Evolutionary conservation across 2,888 invertebrate genomes (phyloP).

Genomic region (Drosophila siamana): DNA sequence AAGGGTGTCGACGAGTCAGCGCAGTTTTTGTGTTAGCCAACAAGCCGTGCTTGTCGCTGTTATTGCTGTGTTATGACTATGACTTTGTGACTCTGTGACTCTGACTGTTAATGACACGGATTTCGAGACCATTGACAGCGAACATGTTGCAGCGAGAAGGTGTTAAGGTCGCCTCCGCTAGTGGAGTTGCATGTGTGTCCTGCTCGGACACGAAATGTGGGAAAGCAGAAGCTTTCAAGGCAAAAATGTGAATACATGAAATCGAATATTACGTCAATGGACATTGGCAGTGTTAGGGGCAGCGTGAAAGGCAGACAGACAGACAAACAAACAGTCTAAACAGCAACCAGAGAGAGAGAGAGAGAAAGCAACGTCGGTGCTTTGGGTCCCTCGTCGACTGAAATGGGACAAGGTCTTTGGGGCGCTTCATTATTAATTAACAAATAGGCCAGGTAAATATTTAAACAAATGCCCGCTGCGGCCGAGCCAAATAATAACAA

Average conservation of each 20-base stretch:
- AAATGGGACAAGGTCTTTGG: conserved; percentile 38
- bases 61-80: conserved; percentile 9
- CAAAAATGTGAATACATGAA: conserved; percentile 60
- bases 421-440: conserved; percentile 64
- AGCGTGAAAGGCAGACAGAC: too few species aligned
- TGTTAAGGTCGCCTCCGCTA: conserved; percentile 32
- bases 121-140: conserved; percentile 12
- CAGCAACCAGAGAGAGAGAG: too few species aligned
- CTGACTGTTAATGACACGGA: conserved; percentile 36
- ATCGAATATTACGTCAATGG: conserved; percentile 51
- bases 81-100: background rate
- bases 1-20: background rate
- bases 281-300: conserved; percentile 1
- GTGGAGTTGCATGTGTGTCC: conserved; percentile 23
- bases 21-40: background rate
- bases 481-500: background rate
- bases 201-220: too few species aligned
- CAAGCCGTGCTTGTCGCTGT: conserved; percentile 2
- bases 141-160: conserved; percentile 18
- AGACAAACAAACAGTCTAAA: too few species aligned
- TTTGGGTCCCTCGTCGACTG: too few species aligned
- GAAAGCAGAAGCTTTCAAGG: conserved; percentile 59
- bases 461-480: conserved; percentile 60
- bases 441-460: conserved; percentile 64
- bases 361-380: background rate